These are phyloP conservation scores for Probaryconus sp. DNA, from an alignment of 1,140 invertebrate species.

Conservation along the genomic window DNA sequence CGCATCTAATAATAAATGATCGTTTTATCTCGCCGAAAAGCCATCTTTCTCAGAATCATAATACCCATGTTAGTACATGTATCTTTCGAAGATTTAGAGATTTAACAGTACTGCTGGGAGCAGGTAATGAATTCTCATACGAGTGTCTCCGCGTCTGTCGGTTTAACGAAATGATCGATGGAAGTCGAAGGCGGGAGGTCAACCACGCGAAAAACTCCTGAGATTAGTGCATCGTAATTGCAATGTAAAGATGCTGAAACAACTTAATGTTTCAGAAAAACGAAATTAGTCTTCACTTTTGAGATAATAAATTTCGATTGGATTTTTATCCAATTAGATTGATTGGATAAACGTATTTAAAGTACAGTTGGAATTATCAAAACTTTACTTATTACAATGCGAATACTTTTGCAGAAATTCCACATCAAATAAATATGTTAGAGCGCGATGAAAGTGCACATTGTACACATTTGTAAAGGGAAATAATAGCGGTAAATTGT, in stretches of 20 bases:
- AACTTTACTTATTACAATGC: slow-evolving; percentile 11
- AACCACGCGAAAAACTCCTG: slow-evolving; percentile 30
- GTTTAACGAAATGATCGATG: slow-evolving; percentile 48
- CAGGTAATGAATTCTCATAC: slow-evolving; percentile 50
- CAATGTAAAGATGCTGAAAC: slow-evolving; percentile 7
- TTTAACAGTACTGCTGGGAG: slow-evolving; percentile 19
- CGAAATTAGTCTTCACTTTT: slow-evolving; percentile 1
- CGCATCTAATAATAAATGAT: slow-evolving; percentile 34
- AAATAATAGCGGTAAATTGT: slow-evolving; percentile 48
- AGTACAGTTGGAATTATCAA: background rate
- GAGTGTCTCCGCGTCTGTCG: slow-evolving; percentile 42
- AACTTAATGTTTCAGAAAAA: slow-evolving; percentile 7
- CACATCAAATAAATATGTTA: slow-evolving; percentile 23
- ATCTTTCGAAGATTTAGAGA: slow-evolving; percentile 30
- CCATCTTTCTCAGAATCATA: slow-evolving; percentile 42
- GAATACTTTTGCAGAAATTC: slow-evolving; percentile 34
- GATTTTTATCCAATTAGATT: too few relatives aligned
- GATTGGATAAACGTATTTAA: slow-evolving; percentile 20
- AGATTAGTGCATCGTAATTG: slow-evolving; percentile 44
- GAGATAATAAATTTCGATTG: slow-evolving; percentile 13
- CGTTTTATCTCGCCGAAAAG: slow-evolving; percentile 30
- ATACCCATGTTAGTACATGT: slow-evolving; percentile 25
- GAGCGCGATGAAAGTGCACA: slow-evolving; percentile 15
- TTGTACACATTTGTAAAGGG: slow-evolving; percentile 27
- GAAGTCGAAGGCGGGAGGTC: slow-evolving; percentile 47